A percentile compares a stretch with the other conserved stretches of the same genome.
These are phyloP conservation scores for Polyploca ridens DNA, from an alignment of 2,888 invertebrate genomes.

Conservation along the genomic window DNA sequence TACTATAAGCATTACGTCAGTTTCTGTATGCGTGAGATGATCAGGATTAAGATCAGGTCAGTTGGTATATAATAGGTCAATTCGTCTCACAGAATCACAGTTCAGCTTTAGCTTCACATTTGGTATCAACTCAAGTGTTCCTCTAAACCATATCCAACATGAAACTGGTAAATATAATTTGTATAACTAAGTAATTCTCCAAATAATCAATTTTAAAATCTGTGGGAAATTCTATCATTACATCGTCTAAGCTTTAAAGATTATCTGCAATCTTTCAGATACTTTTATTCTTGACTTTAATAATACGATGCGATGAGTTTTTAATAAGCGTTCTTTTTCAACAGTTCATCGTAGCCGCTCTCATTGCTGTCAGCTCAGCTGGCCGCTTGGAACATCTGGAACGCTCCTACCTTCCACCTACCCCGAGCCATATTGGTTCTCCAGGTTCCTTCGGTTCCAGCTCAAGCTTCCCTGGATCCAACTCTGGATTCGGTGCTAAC, in stretches of 20 bases:
- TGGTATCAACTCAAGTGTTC: conserved; percentile 35
- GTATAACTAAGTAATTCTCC: conserved; percentile 20
- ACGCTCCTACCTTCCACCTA: conserved; percentile 72
- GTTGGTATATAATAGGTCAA: conserved; percentile 74
- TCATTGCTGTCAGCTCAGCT: conserved; percentile 66
- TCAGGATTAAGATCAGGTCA: conserved; percentile 64
- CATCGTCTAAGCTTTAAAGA: neutral
- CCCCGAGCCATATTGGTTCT: conserved; percentile 33
- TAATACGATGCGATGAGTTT: neutral
- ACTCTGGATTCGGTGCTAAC: conserved; percentile 20
- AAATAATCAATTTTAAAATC: conserved; percentile 3
- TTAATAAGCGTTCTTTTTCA: conserved; percentile 18
- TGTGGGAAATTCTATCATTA: neutral
- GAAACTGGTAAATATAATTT: conserved; percentile 71
- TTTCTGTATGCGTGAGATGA: conserved; percentile 51
- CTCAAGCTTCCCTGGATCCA: conserved; percentile 13
- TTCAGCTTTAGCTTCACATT: conserved; percentile 52
- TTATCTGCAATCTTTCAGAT: neutral
- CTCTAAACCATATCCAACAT: conserved; percentile 51
- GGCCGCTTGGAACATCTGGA: conserved; percentile 74
- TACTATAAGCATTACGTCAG: conserved; percentile 63
- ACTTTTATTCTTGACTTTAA: neutral
- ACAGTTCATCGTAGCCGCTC: conserved; percentile 69
- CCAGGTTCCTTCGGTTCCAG: conserved; percentile 22
- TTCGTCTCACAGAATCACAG: conserved; percentile 53